Conservation (phyloP, 2,113 vertebrate genomes). For the Podiceps cristatus region DNA sequence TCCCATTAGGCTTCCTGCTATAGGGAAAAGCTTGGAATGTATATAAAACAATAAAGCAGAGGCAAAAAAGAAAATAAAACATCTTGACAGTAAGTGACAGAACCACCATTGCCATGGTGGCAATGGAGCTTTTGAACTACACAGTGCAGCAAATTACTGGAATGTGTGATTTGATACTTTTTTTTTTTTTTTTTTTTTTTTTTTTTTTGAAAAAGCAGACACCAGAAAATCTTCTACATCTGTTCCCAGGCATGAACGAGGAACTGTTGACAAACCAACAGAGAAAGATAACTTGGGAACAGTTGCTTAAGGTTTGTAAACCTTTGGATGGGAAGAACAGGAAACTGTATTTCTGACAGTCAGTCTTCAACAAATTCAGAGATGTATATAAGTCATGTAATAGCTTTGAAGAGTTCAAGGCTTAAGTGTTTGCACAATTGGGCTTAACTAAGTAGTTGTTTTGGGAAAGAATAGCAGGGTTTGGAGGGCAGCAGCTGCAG, state of each 20-base stretch:
- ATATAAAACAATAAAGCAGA: neutral
- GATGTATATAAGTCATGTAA: neutral
- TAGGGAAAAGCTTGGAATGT: neutral
- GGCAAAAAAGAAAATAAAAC: neutral
- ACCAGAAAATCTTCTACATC: neutral
- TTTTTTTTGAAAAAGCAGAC: neutral
- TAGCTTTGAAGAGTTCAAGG: neutral
- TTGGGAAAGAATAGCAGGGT: neutral
- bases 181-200: neutral
- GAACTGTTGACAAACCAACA: neutral
- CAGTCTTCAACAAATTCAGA: neutral
- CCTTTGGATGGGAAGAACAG: neutral
- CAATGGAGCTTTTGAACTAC: neutral
- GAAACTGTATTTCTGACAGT: neutral
- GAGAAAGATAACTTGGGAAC: neutral
- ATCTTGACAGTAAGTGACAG: neutral
- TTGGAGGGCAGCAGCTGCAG: neutral
- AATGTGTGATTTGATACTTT: accelerated
- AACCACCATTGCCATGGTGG: neutral
- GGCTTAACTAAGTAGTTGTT: neutral
- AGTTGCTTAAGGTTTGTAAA: neutral
- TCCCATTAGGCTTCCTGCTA: neutral
- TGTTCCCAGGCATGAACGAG: neutral
- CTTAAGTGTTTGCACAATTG: neutral
- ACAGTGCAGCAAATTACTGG: neutral